These are phyloP conservation scores for Chamaea fasciata DNA, from an alignment of 2,113 vertebrate genomes.

Conservation along the genomic window DNA sequence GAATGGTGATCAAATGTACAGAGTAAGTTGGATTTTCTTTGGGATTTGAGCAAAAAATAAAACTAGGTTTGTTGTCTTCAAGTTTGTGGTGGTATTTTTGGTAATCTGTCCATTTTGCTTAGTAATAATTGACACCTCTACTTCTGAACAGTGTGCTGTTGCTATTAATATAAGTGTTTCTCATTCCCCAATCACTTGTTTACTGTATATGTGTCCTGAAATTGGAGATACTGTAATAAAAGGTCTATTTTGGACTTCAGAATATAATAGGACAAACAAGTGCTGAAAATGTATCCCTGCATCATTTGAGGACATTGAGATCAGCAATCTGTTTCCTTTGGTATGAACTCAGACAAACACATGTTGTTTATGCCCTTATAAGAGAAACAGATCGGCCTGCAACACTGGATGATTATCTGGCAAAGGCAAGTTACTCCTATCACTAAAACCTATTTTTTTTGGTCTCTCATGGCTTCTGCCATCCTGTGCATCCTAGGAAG, in stretches of 20 bases:
- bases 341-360: neutral
- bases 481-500: neutral
- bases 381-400: neutral
- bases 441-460: neutral
- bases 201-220: constrained; percentile 27
- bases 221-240: constrained; percentile 16
- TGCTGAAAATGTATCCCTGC: neutral
- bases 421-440: neutral
- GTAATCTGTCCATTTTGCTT: neutral
- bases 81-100: neutral
- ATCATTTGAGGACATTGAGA: neutral
- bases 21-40: neutral
- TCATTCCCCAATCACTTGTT: constrained; percentile 10
- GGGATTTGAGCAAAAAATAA: neutral
- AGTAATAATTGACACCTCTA: constrained; percentile 1
- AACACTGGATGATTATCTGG: neutral
- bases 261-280: neutral
- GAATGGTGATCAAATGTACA: neutral
- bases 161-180: constrained; percentile 30
- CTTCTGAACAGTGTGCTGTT: neutral
- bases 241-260: neutral
- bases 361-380: neutral
- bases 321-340: neutral
- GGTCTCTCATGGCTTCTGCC: neutral
- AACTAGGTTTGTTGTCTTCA: neutral